phyloP scores from a whole-genome alignment of 2,113 vertebrate species.

The Okapia johnstoni region DNA sequence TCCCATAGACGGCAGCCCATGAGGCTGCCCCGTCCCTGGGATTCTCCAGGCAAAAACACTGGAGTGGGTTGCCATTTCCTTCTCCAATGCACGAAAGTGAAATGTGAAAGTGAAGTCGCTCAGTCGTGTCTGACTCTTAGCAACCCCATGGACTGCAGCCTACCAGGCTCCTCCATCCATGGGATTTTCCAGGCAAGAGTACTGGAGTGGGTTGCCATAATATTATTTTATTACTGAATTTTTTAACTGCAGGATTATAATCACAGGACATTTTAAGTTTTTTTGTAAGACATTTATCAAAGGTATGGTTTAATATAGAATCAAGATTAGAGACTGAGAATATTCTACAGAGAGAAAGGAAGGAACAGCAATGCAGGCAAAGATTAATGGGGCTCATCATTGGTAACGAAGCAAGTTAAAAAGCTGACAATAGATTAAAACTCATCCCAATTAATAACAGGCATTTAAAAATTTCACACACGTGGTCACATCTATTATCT shows the following conservation, averaged over 20 bases:
- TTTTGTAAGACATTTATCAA: not conserved
- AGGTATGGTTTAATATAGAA: not conserved
- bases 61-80: too few species aligned
- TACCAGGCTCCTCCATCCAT: too few species aligned
- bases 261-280: not conserved
- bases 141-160: too few species aligned
- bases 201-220: too few species aligned
- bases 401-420: not conserved
- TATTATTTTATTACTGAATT: not conserved
- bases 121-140: fast-evolving
- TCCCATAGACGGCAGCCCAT: too few species aligned
- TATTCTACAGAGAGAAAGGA: not conserved
- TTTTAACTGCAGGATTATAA: not conserved
- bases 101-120: too few species aligned
- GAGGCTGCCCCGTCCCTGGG: too few species aligned
- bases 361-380: not conserved
- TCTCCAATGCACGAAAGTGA: too few species aligned
- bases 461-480: not conserved
- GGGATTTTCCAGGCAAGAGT: too few species aligned
- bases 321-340: not conserved
- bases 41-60: too few species aligned
- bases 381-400: not conserved
- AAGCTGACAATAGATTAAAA: not conserved
- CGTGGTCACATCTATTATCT: not conserved
- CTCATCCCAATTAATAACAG: not conserved